These are phyloP conservation scores for Aleiodes sp. DNA, from an alignment of 1,140 invertebrate species.

Conservation along the genomic window DNA sequence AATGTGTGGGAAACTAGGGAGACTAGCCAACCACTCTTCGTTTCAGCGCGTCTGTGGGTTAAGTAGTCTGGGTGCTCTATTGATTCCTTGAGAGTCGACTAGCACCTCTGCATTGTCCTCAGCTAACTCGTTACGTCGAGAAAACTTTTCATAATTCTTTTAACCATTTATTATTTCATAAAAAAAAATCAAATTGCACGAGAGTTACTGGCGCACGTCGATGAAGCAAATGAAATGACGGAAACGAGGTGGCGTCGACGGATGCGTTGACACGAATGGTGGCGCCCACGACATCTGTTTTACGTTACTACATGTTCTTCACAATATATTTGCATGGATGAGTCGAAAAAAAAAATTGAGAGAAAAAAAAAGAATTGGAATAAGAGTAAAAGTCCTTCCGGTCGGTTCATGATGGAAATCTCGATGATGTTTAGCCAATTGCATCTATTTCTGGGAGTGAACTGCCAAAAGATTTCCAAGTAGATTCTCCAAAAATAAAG, in stretches of 20 bases:
- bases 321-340: not conserved
- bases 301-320: not conserved
- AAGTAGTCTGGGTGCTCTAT: constrained; percentile 30
- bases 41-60: constrained; percentile 18
- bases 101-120: constrained; percentile 11
- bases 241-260: constrained; percentile 15
- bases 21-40: not conserved
- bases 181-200: not conserved
- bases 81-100: constrained; percentile 23
- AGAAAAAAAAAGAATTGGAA: not conserved
- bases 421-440: not conserved
- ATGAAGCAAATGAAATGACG: not conserved
- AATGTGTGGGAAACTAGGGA: too few species aligned
- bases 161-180: not conserved
- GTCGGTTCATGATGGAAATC: not conserved
- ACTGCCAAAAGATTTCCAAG: not conserved
- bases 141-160: not conserved
- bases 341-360: not conserved
- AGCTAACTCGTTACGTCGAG: constrained; percentile 5
- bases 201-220: not conserved
- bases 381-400: not conserved
- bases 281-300: not conserved
- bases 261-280: not conserved
- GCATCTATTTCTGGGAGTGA: not conserved
- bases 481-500: not conserved